These are phyloP conservation scores for Aphelocoma californica DNA, from an alignment of 2,797 vertebrate genomes.

Conservation along the genomic window DNA sequence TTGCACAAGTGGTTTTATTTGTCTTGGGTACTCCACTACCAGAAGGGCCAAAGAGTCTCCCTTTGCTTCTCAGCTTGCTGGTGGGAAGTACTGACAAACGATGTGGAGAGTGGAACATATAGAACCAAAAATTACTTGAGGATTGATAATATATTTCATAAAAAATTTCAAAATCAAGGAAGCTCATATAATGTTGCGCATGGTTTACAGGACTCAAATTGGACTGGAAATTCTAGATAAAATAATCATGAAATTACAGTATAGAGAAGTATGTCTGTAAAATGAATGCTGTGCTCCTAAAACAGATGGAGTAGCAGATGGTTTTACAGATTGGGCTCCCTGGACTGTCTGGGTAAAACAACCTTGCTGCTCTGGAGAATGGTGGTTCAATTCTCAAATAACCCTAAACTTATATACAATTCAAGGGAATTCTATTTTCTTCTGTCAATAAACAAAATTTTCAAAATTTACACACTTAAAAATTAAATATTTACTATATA, in stretches of 20 bases:
- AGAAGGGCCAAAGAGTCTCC: neutral
- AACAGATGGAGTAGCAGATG: constrained; percentile 96
- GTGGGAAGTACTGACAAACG: neutral
- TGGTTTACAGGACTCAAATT: neutral
- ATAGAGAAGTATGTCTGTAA: constrained; percentile 6
- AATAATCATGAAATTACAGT: constrained; percentile 65
- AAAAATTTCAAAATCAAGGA: neutral
- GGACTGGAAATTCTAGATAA: constrained; percentile 20
- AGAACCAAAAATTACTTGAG: neutral
- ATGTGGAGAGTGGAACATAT: neutral
- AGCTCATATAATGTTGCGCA: neutral
- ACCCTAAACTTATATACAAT: constrained; percentile 1
- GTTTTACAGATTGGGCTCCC: constrained; percentile 78
- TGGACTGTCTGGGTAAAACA: constrained; percentile 73
- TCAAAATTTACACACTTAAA: constrained; percentile 22
- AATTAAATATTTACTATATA: constrained; percentile 15
- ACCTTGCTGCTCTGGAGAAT: constrained; percentile 47
- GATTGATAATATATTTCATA: neutral
- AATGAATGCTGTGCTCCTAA: constrained; percentile 17
- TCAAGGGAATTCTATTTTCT: neutral
- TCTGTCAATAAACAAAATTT: neutral
- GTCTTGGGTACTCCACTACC: neutral
- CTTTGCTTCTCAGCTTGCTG: neutral
- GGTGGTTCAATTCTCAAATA: constrained; percentile 43
- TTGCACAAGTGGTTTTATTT: neutral